Base-by-base conservation (phyloP, 1,140 invertebrate species). In the Hypothenemus hampei region DNA sequence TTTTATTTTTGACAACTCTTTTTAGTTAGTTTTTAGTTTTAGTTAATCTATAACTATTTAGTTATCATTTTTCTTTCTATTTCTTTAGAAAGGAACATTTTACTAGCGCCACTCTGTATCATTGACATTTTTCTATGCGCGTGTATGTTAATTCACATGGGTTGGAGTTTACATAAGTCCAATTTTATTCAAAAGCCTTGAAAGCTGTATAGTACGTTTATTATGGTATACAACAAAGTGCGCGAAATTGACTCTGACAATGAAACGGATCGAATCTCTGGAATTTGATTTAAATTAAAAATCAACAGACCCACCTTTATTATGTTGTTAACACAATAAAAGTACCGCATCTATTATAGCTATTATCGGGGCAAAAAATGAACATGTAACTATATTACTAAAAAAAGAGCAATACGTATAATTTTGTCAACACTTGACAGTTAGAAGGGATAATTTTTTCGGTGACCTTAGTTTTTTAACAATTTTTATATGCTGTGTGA, bases 251-350 rank as follows among this genome's bases (percentile, higher is more conserved):
- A 26, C 44, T 16, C n/a, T 31, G 44, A 29, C 20, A 46, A 46
- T 26, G 13, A 46, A 46, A 26, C 24, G 13, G n/a, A n/a, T 46
- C 11, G 44, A 15, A 24, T 29, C 13, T 24, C 20, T 4, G 19
- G 44, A 24, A 46, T 21, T 10, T 20, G 10, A 43, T 21, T 39
- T 11, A 35, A 47, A 35, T 47, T 47, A 31, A 6, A 44, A 47
- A 47, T 31, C 44, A 13, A 19, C 47, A 19, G 47, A 23, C 44
- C 29, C 20, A 46, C 44, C 44, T 46, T 46, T 46, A 49, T 39
- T 47, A 16, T 24, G 10, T 31, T 11, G 2, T 31, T 31, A 31
- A 1, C 26, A 13, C 8, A 8, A 3, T 8, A 11, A 3, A 13
- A 31, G 3, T 31, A 31, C 13, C 8, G 10, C 10, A 31, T 31